Evolutionary conservation across 2,113 vertebrate species (phyloP), one percentile per base, ranked within the genome.

Genomic region (Cyanocitta stelleri): DNA sequence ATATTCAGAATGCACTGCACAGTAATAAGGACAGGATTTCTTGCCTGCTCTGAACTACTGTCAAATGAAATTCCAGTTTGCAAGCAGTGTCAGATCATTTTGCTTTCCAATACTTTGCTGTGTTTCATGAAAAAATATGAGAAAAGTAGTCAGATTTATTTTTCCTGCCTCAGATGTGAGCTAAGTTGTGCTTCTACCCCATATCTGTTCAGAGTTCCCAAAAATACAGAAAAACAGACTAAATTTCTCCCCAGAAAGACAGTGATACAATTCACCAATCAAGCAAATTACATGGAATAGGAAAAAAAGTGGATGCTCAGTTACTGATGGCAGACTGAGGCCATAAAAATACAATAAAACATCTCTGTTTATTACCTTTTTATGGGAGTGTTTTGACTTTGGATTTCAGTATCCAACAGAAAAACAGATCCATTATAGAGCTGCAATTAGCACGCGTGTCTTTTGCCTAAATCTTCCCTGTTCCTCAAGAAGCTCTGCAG

Each of bases 311-410:
- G 39, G 10, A 69, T 15, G n/a, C 54, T 95, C 71, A 81, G 56
- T 88, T 86, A 81, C 61, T 79, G 96, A 78, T 33, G 43, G 76
- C 76, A 95, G 76, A 85, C 61, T 61, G 76, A 76, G 33, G 39
- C 63, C 81, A 89, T 92, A 92, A 96, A 93, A 90, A 39, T 20
- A 59, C 41, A 78, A 68, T 52, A 76, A 88, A 84, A 49, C 10
- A 1, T 81, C 61, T 78, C 83, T 27, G 37, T 90, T 96, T 95
- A 94, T 92, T 93, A 87, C 61, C n/a, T 56, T 93, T 93, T 96
- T 78, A 94, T 92, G 44, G 64, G 32, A 94, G 17, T 68, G 59
- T 86, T 96, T 89, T 93, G 85, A 92, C 79, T 94, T 85, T 37
- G n/a, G 44, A 68, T 96, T 93, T 96, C 72, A 56, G 72, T 46